These are phyloP conservation scores for Daptonema setosum DNA, from an alignment of 2,888 invertebrate species.

Conservation along the genomic window DNA sequence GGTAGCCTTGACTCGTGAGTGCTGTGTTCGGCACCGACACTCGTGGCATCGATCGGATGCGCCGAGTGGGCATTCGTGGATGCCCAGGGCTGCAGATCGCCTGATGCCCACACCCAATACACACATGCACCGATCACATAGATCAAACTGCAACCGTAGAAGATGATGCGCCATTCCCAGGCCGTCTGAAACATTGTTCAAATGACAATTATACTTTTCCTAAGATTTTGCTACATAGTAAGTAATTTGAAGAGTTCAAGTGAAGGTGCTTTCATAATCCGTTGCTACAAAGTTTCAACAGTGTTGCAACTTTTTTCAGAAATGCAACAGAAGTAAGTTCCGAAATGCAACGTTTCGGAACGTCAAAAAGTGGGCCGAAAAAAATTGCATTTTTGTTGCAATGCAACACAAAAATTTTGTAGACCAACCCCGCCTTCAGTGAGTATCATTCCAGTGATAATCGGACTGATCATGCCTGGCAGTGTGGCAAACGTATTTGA, in stretches of 20 bases:
- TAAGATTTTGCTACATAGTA: too few species aligned
- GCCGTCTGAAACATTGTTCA: too few species aligned
- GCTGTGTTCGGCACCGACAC: too few species aligned
- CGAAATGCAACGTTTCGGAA: too few species aligned
- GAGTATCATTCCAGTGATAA: constrained; percentile 55
- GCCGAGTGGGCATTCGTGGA: too few species aligned
- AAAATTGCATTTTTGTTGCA: not conserved
- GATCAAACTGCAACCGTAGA: constrained; percentile 58
- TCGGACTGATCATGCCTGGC: constrained; percentile 72
- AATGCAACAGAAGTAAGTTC: not conserved
- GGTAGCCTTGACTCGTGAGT: too few species aligned
- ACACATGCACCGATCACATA: constrained; percentile 60
- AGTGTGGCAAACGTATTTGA: constrained; percentile 72
- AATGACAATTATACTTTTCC: too few species aligned
- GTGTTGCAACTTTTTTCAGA: not conserved
- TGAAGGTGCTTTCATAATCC: not conserved
- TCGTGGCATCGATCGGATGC: too few species aligned
- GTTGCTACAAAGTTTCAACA: too few species aligned
- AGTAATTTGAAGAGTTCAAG: too few species aligned
- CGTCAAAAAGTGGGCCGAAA: not conserved
- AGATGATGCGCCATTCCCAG: constrained; percentile 61
- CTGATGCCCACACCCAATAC: constrained; percentile 60
- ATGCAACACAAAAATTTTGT: too few species aligned
- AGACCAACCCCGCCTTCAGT: too few species aligned
- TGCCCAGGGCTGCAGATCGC: constrained; percentile 57